Conservation (phyloP, 2,113 vertebrate genomes). For the Panthera uncia region DNA sequence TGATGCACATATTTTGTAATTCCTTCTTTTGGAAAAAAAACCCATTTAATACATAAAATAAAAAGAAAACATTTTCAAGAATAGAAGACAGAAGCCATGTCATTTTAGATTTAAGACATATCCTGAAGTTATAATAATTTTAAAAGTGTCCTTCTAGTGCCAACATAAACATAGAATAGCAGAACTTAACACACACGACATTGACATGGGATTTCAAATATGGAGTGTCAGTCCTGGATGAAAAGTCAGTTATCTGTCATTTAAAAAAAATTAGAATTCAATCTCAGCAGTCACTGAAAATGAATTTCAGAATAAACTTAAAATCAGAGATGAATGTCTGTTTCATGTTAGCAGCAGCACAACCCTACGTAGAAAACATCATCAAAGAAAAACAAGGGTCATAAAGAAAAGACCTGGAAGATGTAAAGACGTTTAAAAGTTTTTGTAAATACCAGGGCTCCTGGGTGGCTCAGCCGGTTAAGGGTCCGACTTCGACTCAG, state of each 20-base stretch:
- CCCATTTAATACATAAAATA: not conserved
- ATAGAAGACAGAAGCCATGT: not conserved
- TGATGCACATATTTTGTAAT: not conserved
- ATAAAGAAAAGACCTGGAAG: not conserved
- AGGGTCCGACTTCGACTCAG: too few species aligned
- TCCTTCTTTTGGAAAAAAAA: not conserved
- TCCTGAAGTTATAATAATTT: not conserved
- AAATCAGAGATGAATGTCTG: not conserved
- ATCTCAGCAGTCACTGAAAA: not conserved
- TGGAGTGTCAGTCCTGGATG: not conserved
- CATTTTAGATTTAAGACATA: not conserved
- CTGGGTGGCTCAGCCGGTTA: too few species aligned
- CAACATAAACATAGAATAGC: not conserved
- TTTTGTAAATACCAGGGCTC: too few species aligned
- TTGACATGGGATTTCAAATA: not conserved
- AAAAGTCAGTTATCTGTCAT: not conserved
- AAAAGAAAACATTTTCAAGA: not conserved
- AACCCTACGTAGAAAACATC: not conserved
- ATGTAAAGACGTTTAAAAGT: not conserved
- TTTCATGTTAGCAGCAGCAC: not conserved
- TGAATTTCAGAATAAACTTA: not conserved
- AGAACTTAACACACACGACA: not conserved
- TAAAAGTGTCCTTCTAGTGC: not conserved
- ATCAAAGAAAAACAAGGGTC: not conserved
- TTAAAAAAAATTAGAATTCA: not conserved